A percentile compares a stretch with the other conserved stretches of the same genome.
Evolutionary conservation across 2,113 vertebrate genomes (phyloP).

Genomic region (Embiotoca jacksoni): DNA sequence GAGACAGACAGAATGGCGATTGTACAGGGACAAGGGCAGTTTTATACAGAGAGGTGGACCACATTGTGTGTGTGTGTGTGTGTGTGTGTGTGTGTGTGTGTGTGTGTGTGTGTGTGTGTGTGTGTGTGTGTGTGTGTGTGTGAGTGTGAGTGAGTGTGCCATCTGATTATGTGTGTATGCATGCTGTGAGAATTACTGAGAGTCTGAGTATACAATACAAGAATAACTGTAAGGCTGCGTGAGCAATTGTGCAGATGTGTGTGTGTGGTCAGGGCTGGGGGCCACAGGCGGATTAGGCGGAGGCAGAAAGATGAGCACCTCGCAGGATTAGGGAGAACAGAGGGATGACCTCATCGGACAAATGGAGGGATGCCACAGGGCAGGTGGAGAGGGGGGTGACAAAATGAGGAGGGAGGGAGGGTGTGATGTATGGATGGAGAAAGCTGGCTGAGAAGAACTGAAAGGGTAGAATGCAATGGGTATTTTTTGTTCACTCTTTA

Average conservation of each 20-base stretch:
- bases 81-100: conserved; percentile 2
- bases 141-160: conserved; percentile 24
- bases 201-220: conserved; percentile 58
- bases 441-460: background rate
- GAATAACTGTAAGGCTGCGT: conserved; percentile 67
- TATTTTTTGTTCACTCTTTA: background rate
- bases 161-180: conserved; percentile 41
- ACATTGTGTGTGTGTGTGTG: conserved; percentile 21
- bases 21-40: conserved; percentile 42
- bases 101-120: too few relatives aligned
- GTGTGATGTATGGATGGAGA: conserved; percentile 17
- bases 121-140: background rate
- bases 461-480: background rate
- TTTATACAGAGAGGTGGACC: conserved; percentile 74
- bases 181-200: conserved; percentile 61
- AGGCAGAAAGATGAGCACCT: conserved; percentile 81
- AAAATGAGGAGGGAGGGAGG: conserved; percentile 20
- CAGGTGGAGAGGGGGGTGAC: conserved; percentile 53
- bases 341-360: conserved; percentile 83
- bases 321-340: conserved; percentile 79
- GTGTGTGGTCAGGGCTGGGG: conserved; percentile 49
- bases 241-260: conserved; percentile 25
- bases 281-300: conserved; percentile 79
- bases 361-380: conserved; percentile 65
- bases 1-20: conserved; percentile 47